Evolutionary conservation across 2,888 invertebrate genomes (phyloP), one percentile per base, ranked within the genome.

Genomic region (Argyra leucocephala): DNA sequence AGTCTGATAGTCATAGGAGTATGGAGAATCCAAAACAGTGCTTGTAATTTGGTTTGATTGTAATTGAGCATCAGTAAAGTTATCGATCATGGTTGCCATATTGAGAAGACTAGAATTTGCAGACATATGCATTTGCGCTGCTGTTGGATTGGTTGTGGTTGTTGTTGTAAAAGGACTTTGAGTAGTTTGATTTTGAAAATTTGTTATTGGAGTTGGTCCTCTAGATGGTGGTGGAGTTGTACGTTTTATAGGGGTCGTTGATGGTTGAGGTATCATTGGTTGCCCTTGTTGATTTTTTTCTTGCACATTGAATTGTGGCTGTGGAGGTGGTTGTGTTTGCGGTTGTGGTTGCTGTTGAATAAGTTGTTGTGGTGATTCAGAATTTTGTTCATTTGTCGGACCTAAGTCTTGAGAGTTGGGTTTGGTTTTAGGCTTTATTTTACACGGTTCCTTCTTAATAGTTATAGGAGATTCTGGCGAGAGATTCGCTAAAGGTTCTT

Each of bases 31-130:
- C 71, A 90, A 78, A 6, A 91, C 91, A 18, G 91, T 92, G 74
- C 91, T 91, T 57, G 91, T 90, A 69, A 91, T 90, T 78, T 91
- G 91, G 74, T 90, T 90, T 74, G 89, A 91, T 78, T 92, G 91
- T 37, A 92, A 79, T 74, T 91, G 90, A 22, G 88, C 87, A 73
- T 89, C 88, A 48, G 86, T 86, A 78, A 89, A 88, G 71, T 87
- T 88, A 70, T 89, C 89, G 69, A 89, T 86, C 88, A 89, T 88
- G 7, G 88, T 83, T 57, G 87, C 87, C 88, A 88, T 88, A 72
- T 89, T 88, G 70, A 88, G 78, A 18, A 88, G 81, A 36, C 85
- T 85, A 48, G 86, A 77, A 67, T 79, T 79, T 61, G 78, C 75
- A 67, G 78, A 74, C 78, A 80, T 76, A 77, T 81, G 24, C n/a